These are phyloP conservation scores for Delphinapterus leucas DNA, from an alignment of 2,113 vertebrate species.

Conservation along the genomic window DNA sequence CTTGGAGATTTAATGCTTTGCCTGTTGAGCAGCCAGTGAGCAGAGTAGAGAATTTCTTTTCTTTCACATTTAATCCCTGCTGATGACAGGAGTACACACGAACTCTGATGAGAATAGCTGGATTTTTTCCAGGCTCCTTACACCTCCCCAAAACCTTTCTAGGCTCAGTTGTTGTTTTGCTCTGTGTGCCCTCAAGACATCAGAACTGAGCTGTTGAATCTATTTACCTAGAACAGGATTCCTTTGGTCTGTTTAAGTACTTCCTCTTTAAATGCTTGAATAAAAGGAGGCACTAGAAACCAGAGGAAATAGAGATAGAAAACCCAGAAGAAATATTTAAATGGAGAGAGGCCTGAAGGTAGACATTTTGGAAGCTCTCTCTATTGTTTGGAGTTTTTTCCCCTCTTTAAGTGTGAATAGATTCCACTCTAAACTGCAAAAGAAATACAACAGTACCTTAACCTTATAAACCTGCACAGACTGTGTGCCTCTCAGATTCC, in stretches of 20 bases:
- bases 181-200: background rate
- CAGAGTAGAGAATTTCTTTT: background rate
- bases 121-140: background rate
- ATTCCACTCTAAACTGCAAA: background rate
- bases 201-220: background rate
- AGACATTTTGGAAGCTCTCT: background rate
- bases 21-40: background rate
- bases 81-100: background rate
- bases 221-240: background rate
- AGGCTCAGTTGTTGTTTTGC: background rate
- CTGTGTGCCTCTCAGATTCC: background rate
- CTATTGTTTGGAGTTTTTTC: background rate
- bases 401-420: background rate
- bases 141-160: background rate
- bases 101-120: background rate
- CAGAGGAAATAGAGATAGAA: background rate
- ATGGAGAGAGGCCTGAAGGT: background rate
- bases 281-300: background rate
- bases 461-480: background rate
- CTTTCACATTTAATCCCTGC: background rate
- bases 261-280: conserved; percentile 13
- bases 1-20: background rate
- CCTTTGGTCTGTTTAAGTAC: background rate
- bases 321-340: background rate
- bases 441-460: background rate